Percentiles rank a stretch among this genome's conserved stretches.
Conservation (phyloP, 35 echinoderm and acorn worm genomes). For the Chiridota heheva region DNA sequence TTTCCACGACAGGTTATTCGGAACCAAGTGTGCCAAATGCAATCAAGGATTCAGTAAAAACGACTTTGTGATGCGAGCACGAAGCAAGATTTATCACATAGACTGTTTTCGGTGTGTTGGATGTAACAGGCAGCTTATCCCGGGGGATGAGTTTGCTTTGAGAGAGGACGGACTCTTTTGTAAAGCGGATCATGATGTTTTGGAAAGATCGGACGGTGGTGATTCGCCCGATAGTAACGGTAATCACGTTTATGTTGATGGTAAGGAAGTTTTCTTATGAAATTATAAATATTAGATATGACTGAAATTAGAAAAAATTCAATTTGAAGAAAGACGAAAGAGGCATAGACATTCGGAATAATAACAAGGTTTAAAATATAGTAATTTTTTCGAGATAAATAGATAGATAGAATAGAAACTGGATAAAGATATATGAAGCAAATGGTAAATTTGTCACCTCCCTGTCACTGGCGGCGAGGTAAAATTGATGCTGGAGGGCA, state of each 20-base stretch:
- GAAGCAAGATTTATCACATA: slow-evolving; percentile 99
- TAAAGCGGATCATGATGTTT: slow-evolving; percentile 94
- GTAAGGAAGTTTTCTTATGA: too few species aligned
- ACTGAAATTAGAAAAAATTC: too few species aligned
- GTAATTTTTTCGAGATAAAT: too few species aligned
- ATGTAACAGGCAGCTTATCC: slow-evolving; percentile 94
- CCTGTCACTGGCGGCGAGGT: too few species aligned
- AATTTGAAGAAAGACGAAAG: too few species aligned
- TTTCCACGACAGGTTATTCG: slow-evolving; percentile 81
- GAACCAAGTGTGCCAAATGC: slow-evolving; percentile 99
- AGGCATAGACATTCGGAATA: too few species aligned
- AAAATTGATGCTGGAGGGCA: too few species aligned
- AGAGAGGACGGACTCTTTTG: slow-evolving; percentile 96
- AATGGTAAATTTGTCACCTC: too few species aligned
- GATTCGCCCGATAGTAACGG: slow-evolving; percentile 36
- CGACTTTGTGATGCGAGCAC: slow-evolving; percentile 98
- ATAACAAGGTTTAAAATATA: too few species aligned
- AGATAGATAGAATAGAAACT: too few species aligned
- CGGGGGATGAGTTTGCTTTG: slow-evolving; percentile 97
- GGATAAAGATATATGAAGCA: too few species aligned
- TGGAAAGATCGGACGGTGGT: slow-evolving; percentile 59
- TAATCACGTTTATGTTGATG: slow-evolving; percentile 15
- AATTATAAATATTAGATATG: too few species aligned
- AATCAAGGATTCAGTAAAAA: slow-evolving; percentile 97
- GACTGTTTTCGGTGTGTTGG: slow-evolving; percentile 99